phyloP scores from a whole-genome alignment of 2,888 invertebrate genomes.

The Dryocosmus kuriphilus region DNA sequence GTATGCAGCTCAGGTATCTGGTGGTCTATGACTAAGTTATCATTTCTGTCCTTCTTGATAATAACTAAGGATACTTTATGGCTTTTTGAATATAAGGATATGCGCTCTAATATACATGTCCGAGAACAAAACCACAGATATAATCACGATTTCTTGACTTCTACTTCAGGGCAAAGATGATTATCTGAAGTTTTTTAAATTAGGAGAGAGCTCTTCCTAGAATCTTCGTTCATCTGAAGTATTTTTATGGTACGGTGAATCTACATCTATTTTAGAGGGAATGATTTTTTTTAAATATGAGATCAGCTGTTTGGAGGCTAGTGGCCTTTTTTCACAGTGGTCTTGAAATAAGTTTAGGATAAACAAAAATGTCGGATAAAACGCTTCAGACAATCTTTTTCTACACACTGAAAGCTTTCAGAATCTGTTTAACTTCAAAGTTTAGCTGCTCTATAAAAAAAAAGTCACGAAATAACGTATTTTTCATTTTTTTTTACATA shows the following conservation, averaged over 20 bases:
- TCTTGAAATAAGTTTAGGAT: too few species aligned
- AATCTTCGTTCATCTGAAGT: not conserved
- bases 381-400: too few species aligned
- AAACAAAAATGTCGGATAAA: too few species aligned
- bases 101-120: not conserved
- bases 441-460: too few species aligned
- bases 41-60: constrained; percentile 27
- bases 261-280: too few species aligned
- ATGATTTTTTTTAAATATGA: not conserved
- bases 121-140: constrained; percentile 9
- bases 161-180: not conserved
- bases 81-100: constrained; percentile 15
- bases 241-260: too few species aligned
- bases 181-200: not conserved
- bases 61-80: not conserved
- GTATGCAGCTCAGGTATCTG: too few species aligned
- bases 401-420: too few species aligned
- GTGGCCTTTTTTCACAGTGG: not conserved
- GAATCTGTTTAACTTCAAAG: too few species aligned
- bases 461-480: too few species aligned
- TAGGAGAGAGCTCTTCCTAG: constrained; percentile 11
- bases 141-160: constrained; percentile 1
- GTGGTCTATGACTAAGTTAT: too few species aligned
- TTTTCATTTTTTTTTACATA: too few species aligned
- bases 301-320: not conserved